These are phyloP conservation scores for Andrena haemorrhoa DNA, from an alignment of 2,888 invertebrate genomes.

Conservation along the genomic window DNA sequence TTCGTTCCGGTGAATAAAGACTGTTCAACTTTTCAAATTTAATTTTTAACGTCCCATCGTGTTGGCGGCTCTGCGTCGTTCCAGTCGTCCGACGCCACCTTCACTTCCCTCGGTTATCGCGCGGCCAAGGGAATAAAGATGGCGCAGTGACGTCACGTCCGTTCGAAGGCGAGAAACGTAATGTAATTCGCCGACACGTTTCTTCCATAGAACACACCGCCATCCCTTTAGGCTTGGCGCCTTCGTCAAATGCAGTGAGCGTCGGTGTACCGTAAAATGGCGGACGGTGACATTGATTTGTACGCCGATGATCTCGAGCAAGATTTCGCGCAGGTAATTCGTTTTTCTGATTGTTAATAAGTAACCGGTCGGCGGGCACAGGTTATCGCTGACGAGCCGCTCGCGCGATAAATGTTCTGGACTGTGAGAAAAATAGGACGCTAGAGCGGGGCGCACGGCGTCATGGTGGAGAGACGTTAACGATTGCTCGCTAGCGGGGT, in stretches of 20 bases:
- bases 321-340: slow-evolving; percentile 93
- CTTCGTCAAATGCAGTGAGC: slow-evolving; percentile 75
- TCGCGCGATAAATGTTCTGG: slow-evolving; percentile 19
- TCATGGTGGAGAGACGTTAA: slow-evolving; percentile 76
- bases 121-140: slow-evolving; percentile 28
- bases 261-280: slow-evolving; percentile 89
- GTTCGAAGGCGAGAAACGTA: slow-evolving; percentile 41
- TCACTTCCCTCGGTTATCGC: not conserved
- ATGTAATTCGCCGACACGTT: slow-evolving; percentile 61
- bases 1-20: not conserved
- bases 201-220: slow-evolving; percentile 41
- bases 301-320: slow-evolving; percentile 98
- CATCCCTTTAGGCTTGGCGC: slow-evolving; percentile 64
- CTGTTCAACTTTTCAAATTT: slow-evolving; percentile 17
- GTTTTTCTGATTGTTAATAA: slow-evolving; percentile 69
- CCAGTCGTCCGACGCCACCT: not conserved
- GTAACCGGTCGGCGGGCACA: slow-evolving; percentile 35
- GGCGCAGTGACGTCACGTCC: slow-evolving; percentile 60
- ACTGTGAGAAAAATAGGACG: slow-evolving; percentile 57
- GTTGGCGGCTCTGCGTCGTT: not conserved
- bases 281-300: slow-evolving; percentile 98
- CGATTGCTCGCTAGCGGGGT: slow-evolving; percentile 65
- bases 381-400: slow-evolving; percentile 24
- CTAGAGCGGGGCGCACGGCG: slow-evolving; percentile 72
- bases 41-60: not conserved